phyloP scores from a whole-genome alignment of 2,888 invertebrate genomes.

The Sesia bembeciformis region DNA sequence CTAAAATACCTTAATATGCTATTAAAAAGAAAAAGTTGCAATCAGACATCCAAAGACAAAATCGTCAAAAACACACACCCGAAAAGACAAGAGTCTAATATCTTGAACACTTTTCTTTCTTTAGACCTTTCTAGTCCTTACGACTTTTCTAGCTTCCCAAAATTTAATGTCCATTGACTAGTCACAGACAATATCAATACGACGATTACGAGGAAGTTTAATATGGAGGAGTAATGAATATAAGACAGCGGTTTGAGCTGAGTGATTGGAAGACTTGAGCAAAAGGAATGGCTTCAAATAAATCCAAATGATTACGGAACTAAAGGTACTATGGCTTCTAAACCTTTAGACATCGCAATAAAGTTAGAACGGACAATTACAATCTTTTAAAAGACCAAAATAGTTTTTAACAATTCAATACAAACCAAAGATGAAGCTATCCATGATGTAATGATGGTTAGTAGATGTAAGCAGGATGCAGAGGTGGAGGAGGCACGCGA shows the following conservation, averaged over 20 bases:
- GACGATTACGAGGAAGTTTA: slow-evolving; percentile 5
- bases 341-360: not conserved
- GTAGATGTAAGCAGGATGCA: slow-evolving; percentile 67
- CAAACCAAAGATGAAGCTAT: too few relatives aligned
- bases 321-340: not conserved
- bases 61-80: slow-evolving; percentile 30
- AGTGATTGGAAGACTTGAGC: slow-evolving; percentile 57
- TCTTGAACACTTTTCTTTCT: slow-evolving; percentile 43
- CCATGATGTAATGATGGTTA: slow-evolving; percentile 9
- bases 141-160: slow-evolving; percentile 6
- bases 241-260: slow-evolving; percentile 28
- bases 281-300: slow-evolving; percentile 11
- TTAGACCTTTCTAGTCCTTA: slow-evolving; percentile 8
- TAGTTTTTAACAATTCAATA: too few relatives aligned
- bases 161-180: slow-evolving; percentile 16
- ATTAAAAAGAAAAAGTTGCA: slow-evolving; percentile 31
- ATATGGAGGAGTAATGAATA: slow-evolving; percentile 11
- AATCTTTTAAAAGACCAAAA: too few relatives aligned
- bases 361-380: too few relatives aligned
- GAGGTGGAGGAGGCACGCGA: slow-evolving; percentile 49
- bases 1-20: slow-evolving; percentile 28
- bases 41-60: slow-evolving; percentile 30
- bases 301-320: not conserved
- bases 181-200: slow-evolving; percentile 22
- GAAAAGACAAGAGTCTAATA: slow-evolving; percentile 26